A percentile compares a stretch with the other conserved stretches of the same genome.
These are phyloP conservation scores for Ranitomeya variabilis DNA, from an alignment of 2,113 vertebrate species.

Conservation along the genomic window DNA sequence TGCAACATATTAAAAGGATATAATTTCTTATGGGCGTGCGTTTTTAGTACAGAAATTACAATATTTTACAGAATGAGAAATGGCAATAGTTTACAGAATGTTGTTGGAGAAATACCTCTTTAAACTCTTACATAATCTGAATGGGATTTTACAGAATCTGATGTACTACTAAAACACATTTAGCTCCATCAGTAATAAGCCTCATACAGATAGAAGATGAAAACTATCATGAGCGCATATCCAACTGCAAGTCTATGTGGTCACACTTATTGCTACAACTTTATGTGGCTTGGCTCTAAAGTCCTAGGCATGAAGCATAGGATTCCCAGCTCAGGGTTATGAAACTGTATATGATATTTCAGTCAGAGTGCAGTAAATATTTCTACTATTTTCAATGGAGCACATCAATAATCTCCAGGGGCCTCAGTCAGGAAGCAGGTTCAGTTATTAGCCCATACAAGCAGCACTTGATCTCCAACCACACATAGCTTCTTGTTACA, in stretches of 20 bases:
- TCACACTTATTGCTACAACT: not conserved
- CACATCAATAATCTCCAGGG: constrained; percentile 20
- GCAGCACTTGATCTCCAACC: constrained; percentile 20
- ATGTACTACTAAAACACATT: not conserved
- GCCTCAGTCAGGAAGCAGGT: constrained; percentile 21
- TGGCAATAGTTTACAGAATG: too few species aligned
- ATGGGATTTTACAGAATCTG: not conserved
- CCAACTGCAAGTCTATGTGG: not conserved
- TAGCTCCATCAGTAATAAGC: not conserved
- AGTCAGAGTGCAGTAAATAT: constrained; percentile 9
- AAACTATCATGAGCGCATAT: not conserved
- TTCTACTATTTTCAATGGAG: not conserved
- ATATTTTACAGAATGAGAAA: too few species aligned
- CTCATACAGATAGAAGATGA: not conserved
- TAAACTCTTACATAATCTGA: not conserved
- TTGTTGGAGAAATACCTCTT: too few species aligned
- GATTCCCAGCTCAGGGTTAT: not conserved
- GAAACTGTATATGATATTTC: not conserved
- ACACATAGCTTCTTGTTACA: constrained; percentile 38
- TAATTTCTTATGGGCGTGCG: too few species aligned
- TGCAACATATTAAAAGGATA: too few species aligned
- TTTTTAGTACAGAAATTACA: too few species aligned
- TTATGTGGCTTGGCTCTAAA: not conserved
- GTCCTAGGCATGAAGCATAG: not conserved
- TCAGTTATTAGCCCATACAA: constrained; percentile 11